Evolutionary conservation across 2,888 invertebrate genomes (phyloP).

Genomic region (Hololepta plana): DNA sequence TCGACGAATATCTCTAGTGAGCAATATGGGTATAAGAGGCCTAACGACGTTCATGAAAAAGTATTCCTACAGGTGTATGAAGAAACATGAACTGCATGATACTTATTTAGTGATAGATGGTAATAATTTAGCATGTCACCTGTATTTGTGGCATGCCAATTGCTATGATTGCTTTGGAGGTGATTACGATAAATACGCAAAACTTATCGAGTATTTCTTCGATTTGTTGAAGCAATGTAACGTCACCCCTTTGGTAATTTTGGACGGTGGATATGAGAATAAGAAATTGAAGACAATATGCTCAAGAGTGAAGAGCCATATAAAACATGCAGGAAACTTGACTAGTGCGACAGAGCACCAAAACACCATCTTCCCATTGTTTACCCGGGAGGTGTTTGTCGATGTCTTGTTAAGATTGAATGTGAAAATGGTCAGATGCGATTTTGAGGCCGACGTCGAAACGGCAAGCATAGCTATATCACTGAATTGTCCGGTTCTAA

Average conservation of each 20-base stretch:
- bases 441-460: conserved; percentile 81
- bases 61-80: conserved; percentile 44
- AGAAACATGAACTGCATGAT: conserved; percentile 44
- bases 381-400: conserved; percentile 56
- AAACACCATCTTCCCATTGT: conserved; percentile 50
- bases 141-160: conserved; percentile 43
- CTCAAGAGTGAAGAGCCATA: conserved; percentile 37
- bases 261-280: conserved; percentile 63
- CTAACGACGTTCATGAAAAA: conserved; percentile 61
- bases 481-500: conserved; percentile 70
- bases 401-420: conserved; percentile 46
- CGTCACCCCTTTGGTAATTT: conserved; percentile 51
- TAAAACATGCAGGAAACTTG: conserved; percentile 35
- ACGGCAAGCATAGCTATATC: conserved; percentile 65
- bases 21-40: conserved; percentile 66
- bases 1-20: too few species aligned
- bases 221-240: conserved; percentile 48
- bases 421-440: conserved; percentile 50
- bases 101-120: conserved; percentile 64
- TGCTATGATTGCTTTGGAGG: conserved; percentile 64
- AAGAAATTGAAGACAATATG: conserved; percentile 51
- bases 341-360: conserved; percentile 36
- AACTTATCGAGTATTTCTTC: conserved; percentile 47
- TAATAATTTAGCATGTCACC: conserved; percentile 50
- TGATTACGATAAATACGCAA: conserved; percentile 64